These are phyloP conservation scores for Aporrectodea caliginosa DNA, from an alignment of 1,140 invertebrate genomes.

Conservation along the genomic window DNA sequence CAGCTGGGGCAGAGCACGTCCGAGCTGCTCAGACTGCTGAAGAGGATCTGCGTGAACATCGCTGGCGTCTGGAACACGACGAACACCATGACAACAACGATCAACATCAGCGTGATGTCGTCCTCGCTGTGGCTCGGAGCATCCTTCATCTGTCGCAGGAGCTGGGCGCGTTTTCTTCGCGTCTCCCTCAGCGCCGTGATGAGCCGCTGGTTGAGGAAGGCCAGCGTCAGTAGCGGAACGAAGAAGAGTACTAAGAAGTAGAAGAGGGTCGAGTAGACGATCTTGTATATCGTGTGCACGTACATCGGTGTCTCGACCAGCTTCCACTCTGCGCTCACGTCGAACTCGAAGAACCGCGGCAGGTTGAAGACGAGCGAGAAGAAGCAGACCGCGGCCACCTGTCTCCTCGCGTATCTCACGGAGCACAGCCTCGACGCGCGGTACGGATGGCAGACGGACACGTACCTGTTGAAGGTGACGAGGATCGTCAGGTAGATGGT, in stretches of 20 bases:
- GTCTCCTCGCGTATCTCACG: constrained; percentile 74
- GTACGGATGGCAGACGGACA: constrained; percentile 86
- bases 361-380: constrained; percentile 80
- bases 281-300: not conserved
- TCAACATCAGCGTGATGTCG: constrained; percentile 34
- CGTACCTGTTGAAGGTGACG: constrained; percentile 85
- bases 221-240: constrained; percentile 11
- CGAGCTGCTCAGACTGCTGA: not conserved
- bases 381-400: constrained; percentile 71
- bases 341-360: constrained; percentile 61
- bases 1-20: constrained; percentile 12
- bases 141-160: constrained; percentile 4
- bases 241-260: constrained; percentile 18
- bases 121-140: constrained; percentile 23
- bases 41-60: constrained; percentile 25
- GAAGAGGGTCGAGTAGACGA: constrained; percentile 8
- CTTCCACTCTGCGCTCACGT: not conserved
- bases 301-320: not conserved
- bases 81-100: constrained; percentile 33
- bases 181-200: constrained; percentile 10
- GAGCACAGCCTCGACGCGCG: constrained; percentile 80
- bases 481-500: constrained; percentile 87
- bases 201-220: constrained; percentile 13
- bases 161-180: not conserved
- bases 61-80: constrained; percentile 32